A percentile compares a stretch with the other conserved stretches of the same genome.
Conservation (phyloP, 2,113 vertebrate species). For the Apistogramma diplotaenia region DNA sequence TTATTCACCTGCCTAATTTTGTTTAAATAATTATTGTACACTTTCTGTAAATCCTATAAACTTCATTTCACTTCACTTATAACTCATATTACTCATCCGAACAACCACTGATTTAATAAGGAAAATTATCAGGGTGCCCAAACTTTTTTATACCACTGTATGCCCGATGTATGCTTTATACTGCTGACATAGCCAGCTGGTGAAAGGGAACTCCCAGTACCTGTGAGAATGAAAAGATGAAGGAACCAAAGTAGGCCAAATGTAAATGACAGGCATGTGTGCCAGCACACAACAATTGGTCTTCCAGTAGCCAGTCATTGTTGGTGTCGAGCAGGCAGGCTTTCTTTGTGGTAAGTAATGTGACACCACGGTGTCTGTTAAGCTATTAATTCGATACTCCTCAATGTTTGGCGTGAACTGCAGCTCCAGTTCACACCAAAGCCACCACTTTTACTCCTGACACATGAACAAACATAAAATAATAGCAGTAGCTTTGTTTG, state of each 20-base stretch:
- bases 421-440: neutral
- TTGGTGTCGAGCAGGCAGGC: neutral
- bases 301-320: neutral
- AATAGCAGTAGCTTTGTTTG: neutral
- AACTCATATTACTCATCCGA: too few relatives aligned
- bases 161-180: too few relatives aligned
- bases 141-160: too few relatives aligned
- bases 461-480: neutral
- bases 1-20: too few relatives aligned
- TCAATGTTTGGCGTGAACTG: neutral
- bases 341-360: neutral
- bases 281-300: neutral
- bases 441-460: neutral
- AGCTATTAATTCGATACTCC: fast-evolving
- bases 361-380: neutral
- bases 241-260: neutral
- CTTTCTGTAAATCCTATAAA: too few relatives aligned
- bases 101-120: too few relatives aligned
- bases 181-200: neutral
- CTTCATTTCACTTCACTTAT: too few relatives aligned
- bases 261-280: neutral
- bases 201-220: neutral
- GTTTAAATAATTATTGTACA: too few relatives aligned
- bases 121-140: too few relatives aligned
- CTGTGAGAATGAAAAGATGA: neutral